These are phyloP conservation scores for Enhydra lutris DNA, from an alignment of 2,113 vertebrate genomes.

Conservation along the genomic window DNA sequence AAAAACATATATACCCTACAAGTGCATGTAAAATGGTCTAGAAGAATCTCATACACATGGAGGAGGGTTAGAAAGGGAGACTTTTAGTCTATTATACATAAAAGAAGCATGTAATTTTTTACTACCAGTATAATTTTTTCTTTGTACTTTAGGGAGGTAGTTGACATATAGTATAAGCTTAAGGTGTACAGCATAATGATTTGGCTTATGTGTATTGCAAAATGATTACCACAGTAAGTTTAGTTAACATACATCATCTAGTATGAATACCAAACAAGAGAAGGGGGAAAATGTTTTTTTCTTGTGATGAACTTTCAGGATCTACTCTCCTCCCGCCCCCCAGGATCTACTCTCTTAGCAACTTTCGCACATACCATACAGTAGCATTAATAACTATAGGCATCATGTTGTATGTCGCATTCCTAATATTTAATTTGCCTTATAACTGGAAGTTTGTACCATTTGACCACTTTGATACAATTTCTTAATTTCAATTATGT, in stretches of 20 bases:
- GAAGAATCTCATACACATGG: not conserved
- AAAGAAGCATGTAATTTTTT: not conserved
- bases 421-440: not conserved
- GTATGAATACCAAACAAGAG: not conserved
- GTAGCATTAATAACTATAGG: not conserved
- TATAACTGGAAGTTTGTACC: not conserved
- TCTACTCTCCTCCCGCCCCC: not conserved
- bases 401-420: not conserved
- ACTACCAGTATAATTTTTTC: not conserved
- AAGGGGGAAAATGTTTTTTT: not conserved
- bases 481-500: constrained; percentile 6
- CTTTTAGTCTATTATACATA: not conserved
- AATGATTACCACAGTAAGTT: not conserved
- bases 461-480: not conserved
- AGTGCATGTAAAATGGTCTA: not conserved
- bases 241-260: not conserved
- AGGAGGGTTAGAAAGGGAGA: not conserved
- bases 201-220: not conserved
- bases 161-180: not conserved
- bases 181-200: not conserved
- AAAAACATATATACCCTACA: not conserved
- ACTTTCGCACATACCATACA: not conserved
- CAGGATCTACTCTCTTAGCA: not conserved
- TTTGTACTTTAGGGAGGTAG: not conserved
- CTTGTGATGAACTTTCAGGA: not conserved